Conservation (phyloP, 2,113 vertebrate genomes). For the Psammodynastes pulverulentus region DNA sequence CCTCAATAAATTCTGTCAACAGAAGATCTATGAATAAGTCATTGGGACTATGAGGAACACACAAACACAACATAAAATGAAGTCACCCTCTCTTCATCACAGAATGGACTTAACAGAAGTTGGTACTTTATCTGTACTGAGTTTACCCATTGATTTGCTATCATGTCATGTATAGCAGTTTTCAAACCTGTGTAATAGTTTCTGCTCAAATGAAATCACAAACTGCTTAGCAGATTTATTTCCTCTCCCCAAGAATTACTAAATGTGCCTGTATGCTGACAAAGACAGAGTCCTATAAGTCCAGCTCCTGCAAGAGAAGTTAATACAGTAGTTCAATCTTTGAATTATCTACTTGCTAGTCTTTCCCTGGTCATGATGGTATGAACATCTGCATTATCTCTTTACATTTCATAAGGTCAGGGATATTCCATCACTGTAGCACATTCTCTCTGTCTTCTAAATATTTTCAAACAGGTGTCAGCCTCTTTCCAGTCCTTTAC, state of each 20-base stretch:
- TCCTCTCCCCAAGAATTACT: background rate
- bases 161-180: background rate
- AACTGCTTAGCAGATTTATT: background rate
- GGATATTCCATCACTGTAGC: background rate
- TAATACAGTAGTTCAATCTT: background rate
- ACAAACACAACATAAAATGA: background rate
- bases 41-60: background rate
- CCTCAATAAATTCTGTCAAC: too few relatives aligned
- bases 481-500: slow-evolving; percentile 14
- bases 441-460: slow-evolving; percentile 23
- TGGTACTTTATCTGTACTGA: background rate
- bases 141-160: background rate
- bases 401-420: background rate
- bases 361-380: background rate
- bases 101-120: background rate
- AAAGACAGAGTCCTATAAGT: background rate
- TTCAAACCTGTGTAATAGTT: background rate
- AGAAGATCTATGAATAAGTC: background rate
- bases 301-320: background rate
- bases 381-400: background rate
- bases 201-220: background rate
- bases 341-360: background rate
- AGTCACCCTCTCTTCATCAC: background rate
- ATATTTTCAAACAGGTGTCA: slow-evolving; percentile 49
- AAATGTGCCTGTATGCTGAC: background rate